Percentiles rank a stretch among this genome's conserved stretches.
These are phyloP conservation scores for Lethrus apterus DNA, from an alignment of 1,140 invertebrate genomes.

Conservation along the genomic window DNA sequence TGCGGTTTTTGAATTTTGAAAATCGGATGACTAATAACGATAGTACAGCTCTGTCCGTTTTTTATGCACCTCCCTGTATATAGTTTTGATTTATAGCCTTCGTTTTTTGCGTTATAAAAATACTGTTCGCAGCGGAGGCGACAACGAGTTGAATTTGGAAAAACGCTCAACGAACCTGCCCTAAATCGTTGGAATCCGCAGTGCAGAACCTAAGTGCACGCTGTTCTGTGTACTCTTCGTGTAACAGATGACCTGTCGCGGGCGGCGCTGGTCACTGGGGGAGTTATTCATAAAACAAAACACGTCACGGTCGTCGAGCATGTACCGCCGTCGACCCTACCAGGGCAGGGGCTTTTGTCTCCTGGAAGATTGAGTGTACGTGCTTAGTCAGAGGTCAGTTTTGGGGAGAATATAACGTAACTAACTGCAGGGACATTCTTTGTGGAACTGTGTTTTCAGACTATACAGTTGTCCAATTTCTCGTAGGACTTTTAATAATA, in stretches of 20 bases:
- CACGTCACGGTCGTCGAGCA: constrained; percentile 23
- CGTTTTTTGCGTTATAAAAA: too few relatives aligned
- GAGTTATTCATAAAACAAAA: constrained; percentile 29
- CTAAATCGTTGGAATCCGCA: constrained; percentile 12
- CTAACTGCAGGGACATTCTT: not conserved
- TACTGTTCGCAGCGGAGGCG: not conserved
- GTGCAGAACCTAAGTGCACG: constrained; percentile 17
- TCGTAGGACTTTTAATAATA: too few relatives aligned
- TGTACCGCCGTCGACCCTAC: constrained; percentile 11
- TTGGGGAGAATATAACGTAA: not conserved
- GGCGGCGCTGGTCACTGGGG: constrained; percentile 21
- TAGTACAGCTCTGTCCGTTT: too few relatives aligned
- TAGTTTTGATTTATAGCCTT: too few relatives aligned
- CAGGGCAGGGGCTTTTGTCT: constrained; percentile 18
- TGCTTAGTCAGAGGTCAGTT: constrained; percentile 24
- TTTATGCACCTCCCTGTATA: too few relatives aligned
- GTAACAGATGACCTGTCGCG: constrained; percentile 27
- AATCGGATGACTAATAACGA: too few relatives aligned
- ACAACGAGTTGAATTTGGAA: not conserved
- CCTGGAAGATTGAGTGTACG: constrained; percentile 26
- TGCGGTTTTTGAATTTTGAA: too few relatives aligned
- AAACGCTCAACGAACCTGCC: constrained; percentile 1
- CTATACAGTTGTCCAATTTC: too few relatives aligned
- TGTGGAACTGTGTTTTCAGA: not conserved
- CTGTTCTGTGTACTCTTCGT: constrained; percentile 6